These are phyloP conservation scores for Cyprinodon tularosa DNA, from an alignment of 2,113 vertebrate genomes.

Conservation along the genomic window DNA sequence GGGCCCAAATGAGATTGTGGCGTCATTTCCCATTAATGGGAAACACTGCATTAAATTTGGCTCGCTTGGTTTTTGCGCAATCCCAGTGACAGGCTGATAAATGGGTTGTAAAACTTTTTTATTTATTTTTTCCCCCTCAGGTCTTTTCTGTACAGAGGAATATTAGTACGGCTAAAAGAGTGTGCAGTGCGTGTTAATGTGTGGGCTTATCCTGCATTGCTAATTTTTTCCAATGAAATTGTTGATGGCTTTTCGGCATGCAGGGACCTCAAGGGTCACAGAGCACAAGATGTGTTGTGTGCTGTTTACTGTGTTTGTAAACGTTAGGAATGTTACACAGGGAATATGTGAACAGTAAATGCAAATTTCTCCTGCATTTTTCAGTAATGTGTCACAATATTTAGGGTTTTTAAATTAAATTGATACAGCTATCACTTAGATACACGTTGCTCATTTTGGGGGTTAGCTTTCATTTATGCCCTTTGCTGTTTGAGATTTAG, in stretches of 20 bases:
- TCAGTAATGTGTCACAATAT: too few relatives aligned
- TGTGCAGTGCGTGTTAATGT: slow-evolving; percentile 6
- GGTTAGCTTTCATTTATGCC: slow-evolving; percentile 15
- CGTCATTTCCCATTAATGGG: too few relatives aligned
- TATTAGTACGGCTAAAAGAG: slow-evolving; percentile 1
- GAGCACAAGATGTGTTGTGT: slow-evolving; percentile 31
- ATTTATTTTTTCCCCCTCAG: not conserved
- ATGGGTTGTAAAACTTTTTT: not conserved
- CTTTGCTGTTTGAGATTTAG: slow-evolving; percentile 47
- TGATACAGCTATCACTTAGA: too few relatives aligned
- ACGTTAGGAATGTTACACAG: slow-evolving; percentile 1
- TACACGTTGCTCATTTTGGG: not conserved
- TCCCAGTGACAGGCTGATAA: not conserved
- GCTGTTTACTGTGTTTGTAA: slow-evolving; percentile 31
- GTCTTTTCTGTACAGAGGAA: not conserved
- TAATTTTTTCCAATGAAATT: slow-evolving; percentile 22
- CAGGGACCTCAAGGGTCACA: slow-evolving; percentile 35
- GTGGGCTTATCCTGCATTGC: slow-evolving; percentile 25
- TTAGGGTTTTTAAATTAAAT: too few relatives aligned
- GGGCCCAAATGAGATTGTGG: too few relatives aligned
- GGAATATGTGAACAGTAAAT: not conserved
- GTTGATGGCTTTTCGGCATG: slow-evolving; percentile 32
- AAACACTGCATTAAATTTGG: not conserved
- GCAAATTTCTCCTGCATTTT: too few relatives aligned
- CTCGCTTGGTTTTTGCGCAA: not conserved